These are phyloP conservation scores for Lobophora halterata DNA, from an alignment of 2,888 invertebrate species.

Conservation along the genomic window DNA sequence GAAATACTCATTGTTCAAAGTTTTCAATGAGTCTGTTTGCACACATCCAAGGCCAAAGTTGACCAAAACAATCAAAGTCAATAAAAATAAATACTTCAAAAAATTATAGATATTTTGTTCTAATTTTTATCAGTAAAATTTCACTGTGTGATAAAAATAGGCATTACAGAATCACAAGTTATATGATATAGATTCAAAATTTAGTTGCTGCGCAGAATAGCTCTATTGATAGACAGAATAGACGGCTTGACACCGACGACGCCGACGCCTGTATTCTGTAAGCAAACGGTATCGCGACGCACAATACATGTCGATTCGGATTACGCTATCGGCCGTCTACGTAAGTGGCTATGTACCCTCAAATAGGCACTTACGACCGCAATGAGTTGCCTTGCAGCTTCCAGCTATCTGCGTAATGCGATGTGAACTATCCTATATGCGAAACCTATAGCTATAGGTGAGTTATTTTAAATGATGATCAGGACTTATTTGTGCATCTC, in stretches of 20 bases:
- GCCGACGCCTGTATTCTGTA: constrained; percentile 34
- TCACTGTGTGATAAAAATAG: no score
- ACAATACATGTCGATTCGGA: constrained; percentile 69
- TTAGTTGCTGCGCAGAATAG: constrained; percentile 3
- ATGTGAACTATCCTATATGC: no score
- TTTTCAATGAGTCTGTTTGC: no score
- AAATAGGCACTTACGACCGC: constrained; percentile 72
- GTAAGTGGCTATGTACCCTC: constrained; percentile 67
- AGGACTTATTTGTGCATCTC: no score
- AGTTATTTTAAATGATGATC: constrained; percentile 5
- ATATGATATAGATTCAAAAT: no score
- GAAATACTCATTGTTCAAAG: no score
- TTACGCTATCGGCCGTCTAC: constrained; percentile 66
- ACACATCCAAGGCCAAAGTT: no score
- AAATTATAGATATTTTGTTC: no score
- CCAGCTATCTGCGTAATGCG: constrained; percentile 43
- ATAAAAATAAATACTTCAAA: no score
- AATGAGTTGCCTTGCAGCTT: constrained; percentile 45
- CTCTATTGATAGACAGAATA: constrained; percentile 41
- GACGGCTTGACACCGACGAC: constrained; percentile 50
- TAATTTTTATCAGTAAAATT: no score
- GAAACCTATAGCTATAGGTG: constrained; percentile 10
- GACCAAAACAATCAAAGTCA: no score
- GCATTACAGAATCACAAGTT: no score
- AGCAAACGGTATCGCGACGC: constrained; percentile 56